Conservation (phyloP, 1,140 invertebrate genomes). For the Diachasmimorpha longicaudata region DNA sequence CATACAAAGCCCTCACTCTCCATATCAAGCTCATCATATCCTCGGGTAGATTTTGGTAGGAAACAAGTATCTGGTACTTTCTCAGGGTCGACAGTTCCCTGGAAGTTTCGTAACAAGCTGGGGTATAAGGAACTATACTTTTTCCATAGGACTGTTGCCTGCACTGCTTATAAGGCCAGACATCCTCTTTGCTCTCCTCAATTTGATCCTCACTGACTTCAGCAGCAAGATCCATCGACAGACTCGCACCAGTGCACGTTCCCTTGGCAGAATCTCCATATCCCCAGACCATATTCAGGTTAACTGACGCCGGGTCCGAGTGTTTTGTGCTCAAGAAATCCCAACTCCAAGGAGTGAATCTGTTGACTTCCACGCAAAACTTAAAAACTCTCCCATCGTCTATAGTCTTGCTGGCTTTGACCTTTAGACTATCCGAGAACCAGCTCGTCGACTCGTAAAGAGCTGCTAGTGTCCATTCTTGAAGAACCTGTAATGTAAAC, state of each 20-base stretch:
- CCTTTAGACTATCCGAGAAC: constrained; percentile 50
- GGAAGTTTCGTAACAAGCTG: constrained; percentile 55
- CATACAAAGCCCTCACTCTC: constrained; percentile 46
- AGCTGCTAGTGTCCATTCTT: constrained; percentile 55
- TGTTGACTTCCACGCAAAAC: constrained; percentile 51
- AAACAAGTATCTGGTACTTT: constrained; percentile 47
- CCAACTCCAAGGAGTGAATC: constrained; percentile 54
- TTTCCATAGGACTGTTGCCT: constrained; percentile 40
- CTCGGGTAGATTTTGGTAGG: constrained; percentile 50
- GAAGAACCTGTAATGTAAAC: constrained; percentile 30
- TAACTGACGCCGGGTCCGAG: constrained; percentile 45
- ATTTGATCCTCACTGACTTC: constrained; percentile 50
- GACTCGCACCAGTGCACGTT: constrained; percentile 51
- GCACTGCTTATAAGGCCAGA: constrained; percentile 55
- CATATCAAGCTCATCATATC: constrained; percentile 38
- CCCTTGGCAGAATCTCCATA: constrained; percentile 46
- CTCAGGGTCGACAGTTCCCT: constrained; percentile 56
- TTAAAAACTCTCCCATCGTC: constrained; percentile 47
- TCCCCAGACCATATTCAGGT: constrained; percentile 50
- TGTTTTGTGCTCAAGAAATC: constrained; percentile 50
- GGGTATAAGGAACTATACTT: constrained; percentile 45
- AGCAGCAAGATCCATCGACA: constrained; percentile 47
- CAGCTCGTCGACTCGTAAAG: constrained; percentile 48
- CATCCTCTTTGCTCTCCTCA: constrained; percentile 39
- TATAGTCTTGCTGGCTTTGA: constrained; percentile 51